Base-by-base conservation (phyloP, 2,888 invertebrate genomes). In the Eristalis arbustorum region DNA sequence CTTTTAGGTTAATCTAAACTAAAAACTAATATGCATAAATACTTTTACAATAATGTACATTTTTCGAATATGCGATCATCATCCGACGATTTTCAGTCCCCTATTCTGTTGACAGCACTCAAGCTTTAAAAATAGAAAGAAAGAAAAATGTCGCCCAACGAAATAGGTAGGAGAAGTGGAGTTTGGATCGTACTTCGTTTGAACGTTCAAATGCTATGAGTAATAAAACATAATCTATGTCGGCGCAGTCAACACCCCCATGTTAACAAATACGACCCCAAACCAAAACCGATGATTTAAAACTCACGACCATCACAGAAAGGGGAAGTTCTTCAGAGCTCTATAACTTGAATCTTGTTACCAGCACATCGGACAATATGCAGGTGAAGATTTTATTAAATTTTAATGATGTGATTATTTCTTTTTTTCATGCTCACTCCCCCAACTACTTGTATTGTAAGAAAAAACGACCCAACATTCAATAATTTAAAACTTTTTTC, bases 381-480 rank as follows among this genome's bases (percentile, higher is more conserved):
- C 84, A 84, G 88, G 88, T 88, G 88, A 84, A 84, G 88, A 88
- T 84, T 88, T 88, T 88, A 88, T 88, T 84, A 84, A 88, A 84
- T 42, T 88, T 88, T 88, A 84, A 88, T 84, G 84, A 88, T 88
- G 88, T 88, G 88, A 84, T 88, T 88, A 84, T 84, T 84, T 84
- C 84, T 84, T 82, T 84, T n/a, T 82, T 81, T 31, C 59, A 67
- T 74, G 64, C 71, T 78, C 56, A 79, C 71, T 78, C 78, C 87
- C 82, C 31, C 40, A 69, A 62, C 82, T 77, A 18, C 68, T 57
- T 82, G 64, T 34, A 64, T 64, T 72, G 18, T 66, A 76, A 69
- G 73, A 77, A 78, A 73, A 67, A 66, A 42, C 25, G 49, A 25
- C 59, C 14, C 22, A 10, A 59, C 56, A 68, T 71, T 87, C 62